Conservation (phyloP, 2,888 invertebrate genomes). For the Disparrhopalites patrizii region DNA sequence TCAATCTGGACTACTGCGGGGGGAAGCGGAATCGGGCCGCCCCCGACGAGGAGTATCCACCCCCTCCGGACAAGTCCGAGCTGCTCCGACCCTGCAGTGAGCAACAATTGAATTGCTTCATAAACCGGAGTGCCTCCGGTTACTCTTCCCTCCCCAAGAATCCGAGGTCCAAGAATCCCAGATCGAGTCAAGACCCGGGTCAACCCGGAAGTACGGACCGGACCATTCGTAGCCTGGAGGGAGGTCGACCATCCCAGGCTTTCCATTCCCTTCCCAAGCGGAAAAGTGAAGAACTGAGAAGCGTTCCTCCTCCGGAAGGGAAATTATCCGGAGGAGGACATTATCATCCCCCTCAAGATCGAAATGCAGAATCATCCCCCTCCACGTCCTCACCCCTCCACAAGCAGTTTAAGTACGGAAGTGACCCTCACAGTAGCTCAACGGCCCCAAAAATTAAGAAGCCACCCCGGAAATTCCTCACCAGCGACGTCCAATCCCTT, state of each 20-base stretch:
- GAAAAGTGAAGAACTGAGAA: constrained; percentile 8
- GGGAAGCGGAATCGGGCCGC: constrained; percentile 20
- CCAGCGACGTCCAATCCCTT: no score
- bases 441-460: constrained; percentile 7
- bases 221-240: no score
- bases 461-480: constrained; percentile 21
- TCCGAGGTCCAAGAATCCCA: no score
- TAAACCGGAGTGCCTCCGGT: neutral
- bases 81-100: constrained; percentile 15
- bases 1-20: constrained; percentile 22
- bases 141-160: neutral
- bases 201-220: no score
- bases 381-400: neutral
- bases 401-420: neutral
- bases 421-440: neutral
- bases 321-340: neutral
- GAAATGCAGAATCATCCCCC: neutral
- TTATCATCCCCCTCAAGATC: neutral
- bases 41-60: neutral
- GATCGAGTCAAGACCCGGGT: no score
- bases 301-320: neutral
- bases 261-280: constrained; percentile 10
- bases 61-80: constrained; percentile 1
- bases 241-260: neutral
- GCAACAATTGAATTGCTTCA: constrained; percentile 6